Evolutionary conservation across 2,113 vertebrate genomes (phyloP).

Genomic region (Saguinus imperator): DNA sequence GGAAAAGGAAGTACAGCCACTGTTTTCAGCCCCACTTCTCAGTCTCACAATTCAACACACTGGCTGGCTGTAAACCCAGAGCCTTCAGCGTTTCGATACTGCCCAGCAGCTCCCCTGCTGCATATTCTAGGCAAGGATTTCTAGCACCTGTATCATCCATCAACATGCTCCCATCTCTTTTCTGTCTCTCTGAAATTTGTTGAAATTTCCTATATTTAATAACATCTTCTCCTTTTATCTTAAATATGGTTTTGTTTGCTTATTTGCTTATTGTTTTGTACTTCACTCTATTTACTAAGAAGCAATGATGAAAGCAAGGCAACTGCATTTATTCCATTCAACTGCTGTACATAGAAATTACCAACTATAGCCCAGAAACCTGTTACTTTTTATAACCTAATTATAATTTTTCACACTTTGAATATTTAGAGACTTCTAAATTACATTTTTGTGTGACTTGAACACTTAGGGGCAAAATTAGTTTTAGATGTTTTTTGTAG

Average conservation of each 20-base stretch:
- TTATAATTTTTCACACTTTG: slow-evolving; percentile 1
- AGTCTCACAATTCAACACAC: not conserved
- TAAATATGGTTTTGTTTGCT: not conserved
- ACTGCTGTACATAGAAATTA: not conserved
- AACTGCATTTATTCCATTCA: not conserved
- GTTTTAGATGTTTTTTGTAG: not conserved
- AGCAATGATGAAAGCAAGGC: not conserved
- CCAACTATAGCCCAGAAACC: not conserved
- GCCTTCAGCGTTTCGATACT: rapidly evolving
- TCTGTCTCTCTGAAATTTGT: not conserved
- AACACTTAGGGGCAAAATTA: not conserved
- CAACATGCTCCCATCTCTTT: not conserved
- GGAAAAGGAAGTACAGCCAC: not conserved
- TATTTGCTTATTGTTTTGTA: not conserved
- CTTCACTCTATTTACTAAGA: not conserved
- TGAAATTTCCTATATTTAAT: not conserved
- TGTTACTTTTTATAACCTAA: not conserved
- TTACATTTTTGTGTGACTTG: not conserved
- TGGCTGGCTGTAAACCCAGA: not conserved
- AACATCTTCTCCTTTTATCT: not conserved
- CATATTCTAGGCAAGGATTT: not conserved
- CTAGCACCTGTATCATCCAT: not conserved
- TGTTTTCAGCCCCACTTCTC: not conserved
- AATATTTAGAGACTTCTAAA: not conserved
- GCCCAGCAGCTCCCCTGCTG: not conserved